Evolutionary conservation across 1,140 invertebrate species (phyloP), one percentile per base, ranked within the genome.

Genomic region (Drosophila truncata): DNA sequence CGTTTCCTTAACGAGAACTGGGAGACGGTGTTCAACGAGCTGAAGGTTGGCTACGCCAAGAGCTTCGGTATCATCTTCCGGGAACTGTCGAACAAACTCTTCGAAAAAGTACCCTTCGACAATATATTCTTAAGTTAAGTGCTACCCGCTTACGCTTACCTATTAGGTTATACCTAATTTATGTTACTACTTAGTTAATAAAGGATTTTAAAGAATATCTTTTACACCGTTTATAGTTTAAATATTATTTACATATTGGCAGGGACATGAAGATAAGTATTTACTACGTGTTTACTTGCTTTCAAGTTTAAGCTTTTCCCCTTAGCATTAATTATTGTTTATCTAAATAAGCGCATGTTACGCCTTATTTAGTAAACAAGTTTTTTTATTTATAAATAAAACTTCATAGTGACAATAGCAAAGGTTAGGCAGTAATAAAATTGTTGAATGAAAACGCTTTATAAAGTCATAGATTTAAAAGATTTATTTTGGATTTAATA

Each of bases 1-100:
- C 77, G 93, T 14, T 95, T 96, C 82, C 90, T 96, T 2, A 96
- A 96, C 72, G 94, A 95, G 16, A 96, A 96, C 79, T 94, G 95
- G 54, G 94, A 95, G 20, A 90, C 95, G 2, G 93, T 96, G 0
- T 95, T 95, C 77, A 95, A 95, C 58, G 95, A 96, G 82, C 81
- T 96, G 31, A 94, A 95, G 74, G 92, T 93, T 9, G 93, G 95
- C 0, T 95, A 95, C 67, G 94, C 96, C 76, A 93, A 95, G 60
- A 94, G 94, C 10, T 94, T 96, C 42, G 94, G 94, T 37, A 85
- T 94, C 3, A 93, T 95, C 0, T 95, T 96, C 76, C 93, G 93
- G 55, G 94, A 95, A 59, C 93, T 96, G 6, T 93, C 94, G 0
- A 95, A 95, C 75, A 94, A 94, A 65, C 93, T 96, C 58, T 96